These are phyloP conservation scores for Eulithis prunata DNA, from an alignment of 2,888 invertebrate species.

Conservation along the genomic window DNA sequence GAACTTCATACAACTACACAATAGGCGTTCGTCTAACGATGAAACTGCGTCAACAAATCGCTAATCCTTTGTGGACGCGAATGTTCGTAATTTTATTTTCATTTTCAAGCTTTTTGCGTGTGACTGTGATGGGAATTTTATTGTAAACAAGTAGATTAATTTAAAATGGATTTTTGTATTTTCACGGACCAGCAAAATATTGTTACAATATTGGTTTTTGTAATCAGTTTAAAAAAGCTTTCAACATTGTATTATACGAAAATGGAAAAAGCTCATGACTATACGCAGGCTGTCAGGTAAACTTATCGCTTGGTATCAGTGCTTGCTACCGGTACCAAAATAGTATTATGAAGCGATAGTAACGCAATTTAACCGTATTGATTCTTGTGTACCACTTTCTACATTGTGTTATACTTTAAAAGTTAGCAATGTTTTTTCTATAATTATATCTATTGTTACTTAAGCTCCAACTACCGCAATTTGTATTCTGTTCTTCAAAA, in stretches of 20 bases:
- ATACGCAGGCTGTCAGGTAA: no score
- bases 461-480: no score
- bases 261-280: neutral
- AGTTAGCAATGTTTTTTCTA: no score
- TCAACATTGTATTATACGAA: neutral
- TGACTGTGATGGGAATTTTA: constrained; percentile 15
- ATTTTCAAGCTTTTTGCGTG: constrained; percentile 9
- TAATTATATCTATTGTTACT: no score
- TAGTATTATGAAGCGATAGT: no score
- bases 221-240: neutral
- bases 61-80: constrained; percentile 33
- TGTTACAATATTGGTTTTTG: constrained; percentile 7
- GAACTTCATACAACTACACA: constrained; percentile 20
- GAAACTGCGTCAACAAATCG: constrained; percentile 25
- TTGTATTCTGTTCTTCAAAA: no score
- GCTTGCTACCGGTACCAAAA: no score
- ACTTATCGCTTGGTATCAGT: no score
- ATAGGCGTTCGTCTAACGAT: constrained; percentile 33
- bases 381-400: no score
- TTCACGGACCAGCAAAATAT: constrained; percentile 5
- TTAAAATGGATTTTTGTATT: constrained; percentile 17
- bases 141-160: constrained; percentile 25
- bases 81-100: constrained; percentile 19
- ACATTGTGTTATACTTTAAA: no score
- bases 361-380: no score